Evolutionary conservation across 2,797 vertebrate species (phyloP), one percentile per base, ranked within the genome.

Genomic region (Rhabdomys pumilio): DNA sequence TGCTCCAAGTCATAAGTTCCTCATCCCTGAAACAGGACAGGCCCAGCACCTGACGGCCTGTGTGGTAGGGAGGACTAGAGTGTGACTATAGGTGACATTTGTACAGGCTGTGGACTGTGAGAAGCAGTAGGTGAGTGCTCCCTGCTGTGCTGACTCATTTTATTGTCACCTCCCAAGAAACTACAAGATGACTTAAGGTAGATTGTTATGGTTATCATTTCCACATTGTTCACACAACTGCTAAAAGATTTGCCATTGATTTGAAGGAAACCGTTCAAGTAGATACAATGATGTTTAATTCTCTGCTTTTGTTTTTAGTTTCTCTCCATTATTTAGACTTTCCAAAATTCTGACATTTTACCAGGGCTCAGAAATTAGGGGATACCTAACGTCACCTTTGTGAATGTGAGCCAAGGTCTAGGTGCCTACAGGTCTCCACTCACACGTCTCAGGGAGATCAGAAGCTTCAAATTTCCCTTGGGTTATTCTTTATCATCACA

Each of bases 201-300:
- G 92, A 76, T 85, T 63, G 44, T 57, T 82, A 79, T 61, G 55
- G 91, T 73, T 72, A 50, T 47, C 72, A 73, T 69, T 91, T 77
- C 69, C 29, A 84, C 81, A 57, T 50, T 80, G 65, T 92, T 80
- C 83, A n/a, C 17, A n/a, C 47, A 89, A 9, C 80, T 53, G 87
- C n/a, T 20, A 34, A 55, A 86, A 93, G 91, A 80, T 80, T 15
- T n/a, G 47, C 65, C 38, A 31, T 76, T n/a, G 47, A 80, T 91
- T 95, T 94, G 81, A 90, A 96, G 77, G 50, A 92, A 84, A 93
- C 89, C 80, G 44, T 38, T 76, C 44, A 61, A 59, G 84, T 9
- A 72, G 67, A 67, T 79, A 83, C 73, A 93, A 73, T 95, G 79
- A 91, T 55, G 84, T 81, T 65, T 44, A 83, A 55, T 63, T 8